Evolutionary conservation across 1,140 invertebrate species (phyloP), one percentile per base, ranked within the genome.

Genomic region (Amphibalanus amphitrite): DNA sequence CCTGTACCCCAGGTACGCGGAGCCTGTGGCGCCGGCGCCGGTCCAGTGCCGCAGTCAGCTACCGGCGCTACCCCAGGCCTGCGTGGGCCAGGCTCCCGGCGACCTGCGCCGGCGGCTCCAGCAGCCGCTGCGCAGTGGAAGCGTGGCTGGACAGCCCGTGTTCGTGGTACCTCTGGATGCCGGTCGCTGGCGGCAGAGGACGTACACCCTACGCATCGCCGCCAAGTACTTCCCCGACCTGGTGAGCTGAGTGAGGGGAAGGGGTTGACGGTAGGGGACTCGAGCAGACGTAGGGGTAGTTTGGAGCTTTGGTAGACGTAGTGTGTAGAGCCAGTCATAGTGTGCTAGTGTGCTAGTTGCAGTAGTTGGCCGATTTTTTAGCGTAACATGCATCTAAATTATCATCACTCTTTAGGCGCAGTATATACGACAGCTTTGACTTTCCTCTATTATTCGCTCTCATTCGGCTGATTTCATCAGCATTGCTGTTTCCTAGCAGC

Each of bases 191-290:
- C 64, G 29, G 8, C 71, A 74, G 4, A 67, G 70, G 69, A 64
- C 69, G 0, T 74, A 74, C 73, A 74, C 70, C 69, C 72, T 74
- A 30, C 67, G 73, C 25, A 74, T 74, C 33, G 33, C 33, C 33
- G 70, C 29, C 28, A 69, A 30, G 28, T 28, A 71, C n/a, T 70
- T 69, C n/a, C 74, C 29, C 29, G 25, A 15, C 71, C 65, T 70
- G 59, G 28, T 72, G 28, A 69, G 59, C n/a, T 68, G 71, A 67
- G 17, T 71, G 26, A 29, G 33, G 69, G 25, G 65, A 71, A n/a
- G n/a, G n/a, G n/a, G n/a, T n/a, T n/a, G n/a, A n/a, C n/a, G n/a
- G n/a, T n/a, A n/a, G n/a, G n/a, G n/a, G n/a, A n/a, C n/a, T n/a
- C n/a, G n/a, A n/a, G n/a, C n/a, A n/a, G n/a, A n/a, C n/a, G n/a